Conservation (phyloP, 2,113 vertebrate species). For the Upupa epops region DNA sequence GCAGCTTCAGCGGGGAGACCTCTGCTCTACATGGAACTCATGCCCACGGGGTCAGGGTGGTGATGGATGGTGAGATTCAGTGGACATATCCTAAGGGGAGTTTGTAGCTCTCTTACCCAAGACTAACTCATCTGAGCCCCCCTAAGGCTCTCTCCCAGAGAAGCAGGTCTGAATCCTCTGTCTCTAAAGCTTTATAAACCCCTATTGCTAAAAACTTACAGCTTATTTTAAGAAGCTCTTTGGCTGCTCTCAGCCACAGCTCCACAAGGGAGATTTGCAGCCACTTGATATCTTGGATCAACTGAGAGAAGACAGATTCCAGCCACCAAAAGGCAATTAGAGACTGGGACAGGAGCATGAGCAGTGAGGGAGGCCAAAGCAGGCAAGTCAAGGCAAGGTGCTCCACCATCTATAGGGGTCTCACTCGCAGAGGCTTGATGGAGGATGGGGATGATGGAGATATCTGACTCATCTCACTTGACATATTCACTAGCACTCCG, state of each 20-base stretch:
- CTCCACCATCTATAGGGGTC: not conserved
- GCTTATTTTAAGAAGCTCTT: not conserved
- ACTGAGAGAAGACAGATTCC: not conserved
- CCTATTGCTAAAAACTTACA: not conserved
- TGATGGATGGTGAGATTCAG: not conserved
- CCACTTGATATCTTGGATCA: not conserved
- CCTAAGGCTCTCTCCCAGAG: not conserved
- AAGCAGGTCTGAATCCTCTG: not conserved
- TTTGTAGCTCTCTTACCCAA: not conserved
- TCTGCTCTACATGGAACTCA: not conserved
- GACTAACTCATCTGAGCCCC: not conserved
- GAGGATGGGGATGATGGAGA: not conserved
- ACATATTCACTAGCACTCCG: not conserved
- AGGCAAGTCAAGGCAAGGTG: not conserved
- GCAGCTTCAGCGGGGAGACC: not conserved
- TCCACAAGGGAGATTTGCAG: not conserved
- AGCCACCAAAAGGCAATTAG: not conserved
- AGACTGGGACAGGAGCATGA: not conserved
- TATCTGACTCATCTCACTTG: not conserved
- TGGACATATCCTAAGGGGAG: not conserved
- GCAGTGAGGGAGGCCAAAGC: not conserved
- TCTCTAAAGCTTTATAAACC: not conserved
- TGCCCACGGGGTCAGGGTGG: rapidly evolving
- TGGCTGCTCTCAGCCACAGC: not conserved
- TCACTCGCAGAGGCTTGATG: not conserved